These are phyloP conservation scores for Cantharis rustica DNA, from an alignment of 2,888 invertebrate species.

Conservation along the genomic window DNA sequence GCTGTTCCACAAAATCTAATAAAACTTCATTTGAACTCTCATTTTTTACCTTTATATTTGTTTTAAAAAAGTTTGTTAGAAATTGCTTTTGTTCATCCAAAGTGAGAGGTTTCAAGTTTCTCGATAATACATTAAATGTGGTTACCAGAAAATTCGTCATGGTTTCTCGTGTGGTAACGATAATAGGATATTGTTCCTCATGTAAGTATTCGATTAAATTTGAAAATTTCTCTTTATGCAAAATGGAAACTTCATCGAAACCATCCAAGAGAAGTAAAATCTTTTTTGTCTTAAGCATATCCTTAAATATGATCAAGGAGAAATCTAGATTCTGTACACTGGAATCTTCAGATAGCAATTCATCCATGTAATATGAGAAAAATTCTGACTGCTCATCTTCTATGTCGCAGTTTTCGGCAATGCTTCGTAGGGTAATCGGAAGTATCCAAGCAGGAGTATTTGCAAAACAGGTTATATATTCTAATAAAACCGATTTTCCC, in stretches of 20 bases:
- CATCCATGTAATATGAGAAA: not conserved
- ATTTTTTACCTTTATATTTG: not conserved
- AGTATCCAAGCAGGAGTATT: not conserved
- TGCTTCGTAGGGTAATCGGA: not conserved
- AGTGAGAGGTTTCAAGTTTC: not conserved
- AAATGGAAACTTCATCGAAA: slow-evolving; percentile 7
- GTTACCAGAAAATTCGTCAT: not conserved
- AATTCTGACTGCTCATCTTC: not conserved
- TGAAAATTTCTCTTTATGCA: not conserved
- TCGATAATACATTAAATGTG: not conserved
- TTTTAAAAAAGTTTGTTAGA: not conserved
- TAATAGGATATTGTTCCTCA: not conserved
- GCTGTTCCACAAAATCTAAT: not conserved
- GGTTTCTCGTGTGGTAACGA: not conserved
- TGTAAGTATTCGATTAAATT: not conserved
- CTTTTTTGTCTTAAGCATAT: not conserved
- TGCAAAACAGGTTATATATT: not conserved
- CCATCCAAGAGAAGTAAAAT: slow-evolving; percentile 5
- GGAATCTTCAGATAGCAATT: not conserved
- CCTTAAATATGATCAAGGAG: not conserved
- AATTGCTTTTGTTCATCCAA: not conserved
- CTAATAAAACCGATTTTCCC: slow-evolving; percentile 8
- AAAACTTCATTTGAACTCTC: not conserved
- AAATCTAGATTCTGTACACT: not conserved
- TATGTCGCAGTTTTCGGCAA: not conserved